Conservation (phyloP, 2,888 invertebrate species). For the Xiphydria camelus region DNA sequence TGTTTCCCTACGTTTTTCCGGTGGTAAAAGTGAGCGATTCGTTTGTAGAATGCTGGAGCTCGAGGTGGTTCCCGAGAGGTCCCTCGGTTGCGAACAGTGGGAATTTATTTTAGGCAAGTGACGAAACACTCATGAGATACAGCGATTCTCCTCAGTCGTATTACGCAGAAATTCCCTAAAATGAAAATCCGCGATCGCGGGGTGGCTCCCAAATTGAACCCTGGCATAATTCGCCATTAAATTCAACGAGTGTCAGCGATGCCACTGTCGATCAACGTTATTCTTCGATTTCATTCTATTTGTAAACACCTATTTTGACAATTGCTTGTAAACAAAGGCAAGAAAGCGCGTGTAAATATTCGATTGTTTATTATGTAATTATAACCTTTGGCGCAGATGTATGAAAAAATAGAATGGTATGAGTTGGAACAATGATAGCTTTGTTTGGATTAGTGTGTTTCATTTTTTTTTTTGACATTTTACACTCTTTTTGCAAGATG, state of each 20-base stretch:
- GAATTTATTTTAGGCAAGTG: conserved; percentile 92
- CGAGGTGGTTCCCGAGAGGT: conserved; percentile 94
- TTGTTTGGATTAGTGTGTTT: too few relatives aligned
- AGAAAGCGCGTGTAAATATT: conserved; percentile 25
- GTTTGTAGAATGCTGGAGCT: conserved; percentile 81
- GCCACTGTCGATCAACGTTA: too few relatives aligned
- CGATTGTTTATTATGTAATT: conserved; percentile 43
- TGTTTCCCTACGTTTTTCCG: conserved; percentile 22
- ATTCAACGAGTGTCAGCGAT: too few relatives aligned
- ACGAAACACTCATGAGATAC: conserved; percentile 29
- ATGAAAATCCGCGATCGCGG: conserved; percentile 4
- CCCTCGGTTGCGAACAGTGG: conserved; percentile 96
- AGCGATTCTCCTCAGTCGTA: conserved; percentile 19
- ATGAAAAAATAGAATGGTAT: too few relatives aligned
- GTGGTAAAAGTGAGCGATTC: conserved; percentile 18
- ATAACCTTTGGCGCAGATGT: background rate
- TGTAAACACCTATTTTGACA: conserved; percentile 43
- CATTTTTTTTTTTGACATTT: too few relatives aligned
- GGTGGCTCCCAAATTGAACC: conserved; percentile 4
- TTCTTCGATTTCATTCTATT: conserved; percentile 22
- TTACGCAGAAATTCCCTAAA: conserved; percentile 32
- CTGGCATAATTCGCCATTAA: too few relatives aligned
- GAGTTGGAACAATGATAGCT: too few relatives aligned
- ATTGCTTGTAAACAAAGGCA: conserved; percentile 48
- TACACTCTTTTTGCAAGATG: too few relatives aligned